Evolutionary conservation across 2,113 vertebrate species (phyloP), one percentile per base, ranked within the genome.

Genomic region (Indicator maculatus): DNA sequence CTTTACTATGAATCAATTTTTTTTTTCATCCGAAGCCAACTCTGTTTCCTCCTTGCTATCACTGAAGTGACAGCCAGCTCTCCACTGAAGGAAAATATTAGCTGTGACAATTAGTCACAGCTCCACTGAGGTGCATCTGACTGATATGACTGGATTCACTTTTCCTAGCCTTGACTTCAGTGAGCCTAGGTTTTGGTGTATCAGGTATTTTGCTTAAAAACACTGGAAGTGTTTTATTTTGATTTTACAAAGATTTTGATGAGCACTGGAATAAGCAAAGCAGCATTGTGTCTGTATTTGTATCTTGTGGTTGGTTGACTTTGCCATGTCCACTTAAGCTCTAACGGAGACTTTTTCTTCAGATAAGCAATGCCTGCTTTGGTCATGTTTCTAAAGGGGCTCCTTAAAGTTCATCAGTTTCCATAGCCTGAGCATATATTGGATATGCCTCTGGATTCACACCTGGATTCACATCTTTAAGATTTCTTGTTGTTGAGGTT

Each of bases 151-250:
- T 0, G 0, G 60, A 88, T 88, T 88, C 64, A 60, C 58, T 90
- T 83, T 76, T 74, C 76, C 20, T 81, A 83, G 44, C n/a, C 21
- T 36, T 55, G 73, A 74, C 38, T 85, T 71, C 65, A 74, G 16
- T 31, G 9, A 88, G 38, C 23, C 26, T 70, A 84, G 50, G 55
- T 56, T 92, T 83, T 70, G 72, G 23, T 20, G 73, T 87, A 58
- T 33, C 33, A 71, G 5, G 8, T 67, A 66, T 83, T 90, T 72
- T 79, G 71, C 58, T 91, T 78, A 69, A 91, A 90, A 21, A 74
- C 33, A 91, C 39, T 91, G 90, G 73, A 86, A 91, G 50, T 78
- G 21, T 58, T 93, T 90, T 36, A 26, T 78, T 94, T 86, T 23
- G 3, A 58, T 83, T 86, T 95, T 72, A 78, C 60, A 21, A 88